Conservation (phyloP, 2,888 invertebrate genomes). For the Andrena camellia region DNA sequence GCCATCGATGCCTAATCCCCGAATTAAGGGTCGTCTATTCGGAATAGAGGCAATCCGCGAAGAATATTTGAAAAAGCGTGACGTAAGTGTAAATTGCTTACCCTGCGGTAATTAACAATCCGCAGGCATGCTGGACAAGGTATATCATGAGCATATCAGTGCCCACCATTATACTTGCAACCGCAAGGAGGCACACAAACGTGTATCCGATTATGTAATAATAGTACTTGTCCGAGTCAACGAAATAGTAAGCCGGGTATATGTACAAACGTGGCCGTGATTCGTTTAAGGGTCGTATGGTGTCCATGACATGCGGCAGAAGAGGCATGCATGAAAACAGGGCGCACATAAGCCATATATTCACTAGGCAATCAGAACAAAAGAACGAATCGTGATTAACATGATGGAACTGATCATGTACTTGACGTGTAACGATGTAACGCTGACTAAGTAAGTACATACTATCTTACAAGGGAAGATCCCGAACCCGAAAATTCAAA, state of each 20-base stretch:
- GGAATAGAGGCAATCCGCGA: no score
- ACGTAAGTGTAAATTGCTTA: neutral
- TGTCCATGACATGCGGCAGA: neutral
- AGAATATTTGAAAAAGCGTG: neutral
- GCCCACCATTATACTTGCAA: neutral
- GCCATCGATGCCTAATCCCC: no score
- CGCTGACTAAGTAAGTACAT: no score
- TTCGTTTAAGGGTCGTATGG: constrained; percentile 1
- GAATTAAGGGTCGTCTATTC: no score
- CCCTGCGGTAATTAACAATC: constrained; percentile 1
- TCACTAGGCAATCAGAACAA: neutral
- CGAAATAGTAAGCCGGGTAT: neutral
- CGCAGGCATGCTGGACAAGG: constrained; percentile 1
- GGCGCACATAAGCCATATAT: neutral
- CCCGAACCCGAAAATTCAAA: no score
- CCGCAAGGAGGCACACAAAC: neutral
- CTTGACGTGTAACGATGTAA: no score
- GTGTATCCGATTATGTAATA: neutral
- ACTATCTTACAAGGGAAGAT: no score
- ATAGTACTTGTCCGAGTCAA: neutral
- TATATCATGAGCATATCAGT: neutral
- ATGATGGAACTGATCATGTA: no score
- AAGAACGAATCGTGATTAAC: neutral
- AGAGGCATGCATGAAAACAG: neutral
- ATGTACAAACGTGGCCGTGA: neutral